Percentiles rank a stretch among this genome's conserved stretches.
Conservation (phyloP, 1,140 invertebrate species). For the Mamestra configurata region DNA sequence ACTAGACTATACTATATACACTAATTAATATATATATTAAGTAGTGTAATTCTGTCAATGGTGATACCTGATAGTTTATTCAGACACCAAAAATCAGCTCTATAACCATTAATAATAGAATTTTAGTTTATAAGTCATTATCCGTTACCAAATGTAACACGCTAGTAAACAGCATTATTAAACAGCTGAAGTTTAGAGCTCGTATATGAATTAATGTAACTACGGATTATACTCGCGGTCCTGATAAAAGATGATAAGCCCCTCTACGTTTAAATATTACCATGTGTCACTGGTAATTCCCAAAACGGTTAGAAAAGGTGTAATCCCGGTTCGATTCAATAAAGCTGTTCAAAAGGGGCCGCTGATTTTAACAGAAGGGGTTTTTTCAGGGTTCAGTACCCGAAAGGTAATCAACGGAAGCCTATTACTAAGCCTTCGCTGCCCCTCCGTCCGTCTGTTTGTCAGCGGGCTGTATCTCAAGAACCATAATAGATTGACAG, state of each 20-base stretch:
- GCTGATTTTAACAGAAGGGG: background rate
- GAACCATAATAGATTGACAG: too few relatives aligned
- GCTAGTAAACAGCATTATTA: conserved; percentile 17
- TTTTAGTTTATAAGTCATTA: background rate
- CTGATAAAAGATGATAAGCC: conserved; percentile 25
- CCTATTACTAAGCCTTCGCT: too few relatives aligned
- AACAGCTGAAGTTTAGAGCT: conserved; percentile 3
- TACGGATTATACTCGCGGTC: conserved; percentile 1
- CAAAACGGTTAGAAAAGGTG: conserved; percentile 6
- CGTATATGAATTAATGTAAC: conserved; percentile 11
- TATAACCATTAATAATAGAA: too few relatives aligned
- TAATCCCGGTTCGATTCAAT: background rate
- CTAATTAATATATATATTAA: too few relatives aligned
- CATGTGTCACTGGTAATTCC: conserved; percentile 27
- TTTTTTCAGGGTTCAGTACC: too few relatives aligned
- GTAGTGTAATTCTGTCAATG: too few relatives aligned
- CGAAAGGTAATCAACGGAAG: too few relatives aligned
- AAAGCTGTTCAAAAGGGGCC: background rate
- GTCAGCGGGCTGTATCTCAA: too few relatives aligned
- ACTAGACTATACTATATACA: too few relatives aligned
- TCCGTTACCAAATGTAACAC: background rate
- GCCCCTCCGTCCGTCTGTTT: too few relatives aligned
- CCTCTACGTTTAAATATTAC: conserved; percentile 24
- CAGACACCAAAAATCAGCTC: too few relatives aligned
- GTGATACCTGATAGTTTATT: too few relatives aligned